Conservation (phyloP, 2,797 vertebrate species). For the Florisuga fusca region DNA sequence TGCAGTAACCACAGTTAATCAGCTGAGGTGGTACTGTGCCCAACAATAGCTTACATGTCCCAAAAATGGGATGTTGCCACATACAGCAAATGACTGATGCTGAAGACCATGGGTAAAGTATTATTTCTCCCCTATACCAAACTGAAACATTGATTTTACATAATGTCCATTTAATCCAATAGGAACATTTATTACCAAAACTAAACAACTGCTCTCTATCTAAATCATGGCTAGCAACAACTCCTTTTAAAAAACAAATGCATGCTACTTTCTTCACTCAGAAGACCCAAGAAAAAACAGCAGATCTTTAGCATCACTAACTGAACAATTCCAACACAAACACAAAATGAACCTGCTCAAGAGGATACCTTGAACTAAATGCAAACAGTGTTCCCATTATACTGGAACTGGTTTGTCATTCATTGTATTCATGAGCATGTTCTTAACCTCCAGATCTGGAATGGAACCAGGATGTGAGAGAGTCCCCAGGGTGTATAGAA, state of each 20-base stretch:
- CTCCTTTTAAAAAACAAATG: background rate
- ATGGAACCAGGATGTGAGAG: background rate
- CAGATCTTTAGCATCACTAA: background rate
- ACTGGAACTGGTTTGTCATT: constrained; percentile 14
- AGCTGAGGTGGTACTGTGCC: background rate
- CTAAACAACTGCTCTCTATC: background rate
- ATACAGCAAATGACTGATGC: background rate
- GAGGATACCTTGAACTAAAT: background rate
- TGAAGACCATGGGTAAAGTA: background rate
- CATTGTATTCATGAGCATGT: background rate
- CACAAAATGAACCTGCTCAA: background rate
- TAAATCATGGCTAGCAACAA: background rate
- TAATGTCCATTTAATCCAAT: background rate
- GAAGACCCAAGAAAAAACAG: background rate
- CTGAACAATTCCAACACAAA: background rate
- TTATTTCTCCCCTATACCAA: background rate
- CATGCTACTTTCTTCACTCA: background rate
- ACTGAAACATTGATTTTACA: background rate
- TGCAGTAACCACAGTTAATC: background rate
- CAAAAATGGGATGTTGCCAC: background rate
- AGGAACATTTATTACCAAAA: background rate
- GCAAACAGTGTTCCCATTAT: constrained; percentile 7
- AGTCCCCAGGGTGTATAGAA: background rate
- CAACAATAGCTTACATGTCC: background rate
- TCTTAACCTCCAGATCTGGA: background rate